Evolutionary conservation across 1,140 invertebrate species (phyloP).

Genomic region (Drosophila carrolli): DNA sequence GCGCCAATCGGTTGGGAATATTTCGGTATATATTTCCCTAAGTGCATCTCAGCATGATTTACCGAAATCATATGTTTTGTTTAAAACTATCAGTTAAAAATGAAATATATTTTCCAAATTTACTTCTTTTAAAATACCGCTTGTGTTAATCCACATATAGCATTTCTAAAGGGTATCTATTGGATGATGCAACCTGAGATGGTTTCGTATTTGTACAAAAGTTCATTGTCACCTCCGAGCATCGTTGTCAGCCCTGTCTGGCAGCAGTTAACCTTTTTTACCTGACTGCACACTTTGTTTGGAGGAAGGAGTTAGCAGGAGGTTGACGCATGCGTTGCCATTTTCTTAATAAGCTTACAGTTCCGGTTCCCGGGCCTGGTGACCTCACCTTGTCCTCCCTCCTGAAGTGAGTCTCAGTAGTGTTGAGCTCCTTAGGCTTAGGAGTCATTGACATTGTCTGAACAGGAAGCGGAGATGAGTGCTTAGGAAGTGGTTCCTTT

Average conservation of each 20-base stretch:
- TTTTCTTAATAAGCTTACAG: slow-evolving; percentile 52
- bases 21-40: slow-evolving; percentile 1
- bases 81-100: too few relatives aligned
- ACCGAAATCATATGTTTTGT: background rate
- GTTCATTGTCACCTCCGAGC: slow-evolving; percentile 52
- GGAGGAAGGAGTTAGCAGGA: slow-evolving; percentile 3
- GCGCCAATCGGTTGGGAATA: slow-evolving; percentile 23
- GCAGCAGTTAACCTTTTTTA: slow-evolving; percentile 46
- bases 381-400: slow-evolving; percentile 34
- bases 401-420: background rate
- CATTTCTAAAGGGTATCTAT: background rate
- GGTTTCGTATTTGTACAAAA: background rate
- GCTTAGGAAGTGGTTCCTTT: slow-evolving; percentile 10
- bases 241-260: slow-evolving; percentile 33
- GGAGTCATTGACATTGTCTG: slow-evolving; percentile 47
- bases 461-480: slow-evolving; percentile 35
- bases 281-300: slow-evolving; percentile 36
- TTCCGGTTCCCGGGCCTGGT: slow-evolving; percentile 37
- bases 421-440: slow-evolving; percentile 26
- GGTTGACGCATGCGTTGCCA: slow-evolving; percentile 30
- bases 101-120: background rate
- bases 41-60: background rate
- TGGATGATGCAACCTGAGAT: slow-evolving; percentile 13
- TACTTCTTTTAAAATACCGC: too few relatives aligned
- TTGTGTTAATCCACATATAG: too few relatives aligned